Base-by-base conservation (phyloP, 1,140 invertebrate genomes). In the Plutomurus gul region DNA sequence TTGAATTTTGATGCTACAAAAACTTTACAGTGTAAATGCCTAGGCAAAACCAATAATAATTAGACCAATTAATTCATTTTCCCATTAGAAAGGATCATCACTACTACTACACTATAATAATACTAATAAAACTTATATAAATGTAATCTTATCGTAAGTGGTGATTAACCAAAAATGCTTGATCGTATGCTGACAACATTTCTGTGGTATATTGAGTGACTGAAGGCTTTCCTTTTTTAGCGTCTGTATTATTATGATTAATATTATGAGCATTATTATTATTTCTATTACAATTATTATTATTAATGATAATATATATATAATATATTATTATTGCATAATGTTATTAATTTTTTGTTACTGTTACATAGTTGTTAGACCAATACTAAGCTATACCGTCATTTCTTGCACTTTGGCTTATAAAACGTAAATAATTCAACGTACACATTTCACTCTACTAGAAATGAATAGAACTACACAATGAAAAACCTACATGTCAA, bases 91-190 rank as follows among this genome's bases (percentile, higher is more conserved):
- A 65, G 30, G 30, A 65, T 27, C 36, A 65, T 65, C 56, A 65
- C 56, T 65, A 65, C 56, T 43, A 65, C 56, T 65, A 65, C n/a
- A n/a, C 56, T 65, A 65, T 65, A 65, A n/a, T 65, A 65, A 65
- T 65, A 51, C 47, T 51, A 65, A 30, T 65, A 65, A 65, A 33
- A 65, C 56, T 65, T 65, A 65, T 65, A 65, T 65, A 65, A 65
- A 65, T 65, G 56, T 65, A 65, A 27, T 65, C 25, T 65, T 33
- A 65, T 33, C 56, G 27, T 65, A 65, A 65, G 56, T 65, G 56
- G 56, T 65, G 56, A 65, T 65, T 65, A 65, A 65, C 56, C 56
- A 65, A 65, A 65, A 65, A 65, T 65, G 56, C 56, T 65, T 65
- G 56, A 65, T 65, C 56, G 56, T 65, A 65, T 65, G 56, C 56